phyloP scores from a whole-genome alignment of 2,797 vertebrate species.

The Rachycentron canadum region DNA sequence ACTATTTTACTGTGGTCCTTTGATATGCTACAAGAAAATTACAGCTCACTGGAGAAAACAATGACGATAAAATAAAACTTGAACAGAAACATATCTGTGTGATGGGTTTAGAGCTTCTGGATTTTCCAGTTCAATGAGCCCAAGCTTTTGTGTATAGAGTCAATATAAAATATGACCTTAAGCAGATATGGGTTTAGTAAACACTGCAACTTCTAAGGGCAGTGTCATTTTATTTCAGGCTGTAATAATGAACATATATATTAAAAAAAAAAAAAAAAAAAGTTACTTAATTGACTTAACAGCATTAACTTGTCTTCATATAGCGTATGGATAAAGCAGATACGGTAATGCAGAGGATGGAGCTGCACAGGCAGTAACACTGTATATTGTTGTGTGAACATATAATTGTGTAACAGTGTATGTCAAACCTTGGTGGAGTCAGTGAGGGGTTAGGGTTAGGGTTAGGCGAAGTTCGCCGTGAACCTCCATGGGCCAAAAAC shows the following conservation, averaged over 20 bases:
- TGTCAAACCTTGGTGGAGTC: too few relatives aligned
- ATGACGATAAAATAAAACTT: neutral
- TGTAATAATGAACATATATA: neutral
- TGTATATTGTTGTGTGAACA: neutral
- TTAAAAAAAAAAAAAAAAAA: too few relatives aligned
- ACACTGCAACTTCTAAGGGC: neutral
- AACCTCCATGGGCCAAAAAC: too few relatives aligned
- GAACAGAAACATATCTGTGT: too few relatives aligned
- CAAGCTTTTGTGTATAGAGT: neutral
- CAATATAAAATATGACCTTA: neutral
- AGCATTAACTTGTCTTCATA: too few relatives aligned
- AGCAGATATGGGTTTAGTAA: neutral
- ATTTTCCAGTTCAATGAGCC: neutral
- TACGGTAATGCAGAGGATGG: neutral
- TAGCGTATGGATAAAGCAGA: too few relatives aligned
- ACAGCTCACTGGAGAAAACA: neutral
- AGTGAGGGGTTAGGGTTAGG: too few relatives aligned
- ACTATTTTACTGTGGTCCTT: slow-evolving; percentile 45
- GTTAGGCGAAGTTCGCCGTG: too few relatives aligned
- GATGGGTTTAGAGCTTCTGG: too few relatives aligned
- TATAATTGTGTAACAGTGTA: too few relatives aligned
- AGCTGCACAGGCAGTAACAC: neutral
- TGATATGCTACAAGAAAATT: slow-evolving; percentile 15
- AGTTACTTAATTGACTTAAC: neutral
- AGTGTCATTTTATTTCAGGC: neutral